These are phyloP conservation scores for Haliclystus octoradiatus DNA, from an alignment of 30 jellyfish, hydroid and myxozoan species.

Conservation along the genomic window DNA sequence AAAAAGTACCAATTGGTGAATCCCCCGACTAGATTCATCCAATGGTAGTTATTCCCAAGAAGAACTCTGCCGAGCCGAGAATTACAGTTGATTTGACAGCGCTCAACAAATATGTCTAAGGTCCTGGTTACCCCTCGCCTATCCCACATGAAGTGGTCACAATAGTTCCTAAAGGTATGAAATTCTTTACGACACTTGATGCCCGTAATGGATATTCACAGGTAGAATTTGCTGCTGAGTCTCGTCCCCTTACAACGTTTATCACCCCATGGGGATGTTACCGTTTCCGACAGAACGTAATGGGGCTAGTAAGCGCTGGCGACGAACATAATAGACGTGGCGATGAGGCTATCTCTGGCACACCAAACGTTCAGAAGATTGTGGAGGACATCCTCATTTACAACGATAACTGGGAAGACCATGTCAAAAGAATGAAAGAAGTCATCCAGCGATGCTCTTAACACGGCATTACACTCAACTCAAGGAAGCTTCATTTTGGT, in stretches of 20 bases:
- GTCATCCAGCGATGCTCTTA: too few species aligned
- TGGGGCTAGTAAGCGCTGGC: neutral
- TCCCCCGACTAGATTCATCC: too few species aligned
- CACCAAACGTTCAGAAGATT: neutral
- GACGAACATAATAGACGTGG: neutral
- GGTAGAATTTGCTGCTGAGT: neutral
- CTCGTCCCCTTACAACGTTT: neutral
- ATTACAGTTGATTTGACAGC: too few species aligned
- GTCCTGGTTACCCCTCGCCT: neutral
- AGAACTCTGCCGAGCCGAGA: too few species aligned
- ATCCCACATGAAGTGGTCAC: neutral
- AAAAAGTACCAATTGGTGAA: too few species aligned
- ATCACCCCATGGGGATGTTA: neutral
- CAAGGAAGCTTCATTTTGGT: neutral
- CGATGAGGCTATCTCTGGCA: neutral
- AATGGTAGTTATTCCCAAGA: too few species aligned
- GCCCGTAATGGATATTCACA: neutral
- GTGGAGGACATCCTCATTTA: neutral
- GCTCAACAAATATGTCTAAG: too few species aligned
- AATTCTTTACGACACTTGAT: too few species aligned
- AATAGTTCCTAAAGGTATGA: too few species aligned
- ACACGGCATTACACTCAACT: neutral
- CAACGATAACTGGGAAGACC: neutral
- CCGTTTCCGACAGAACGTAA: neutral
- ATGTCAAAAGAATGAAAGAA: neutral